Evolutionary conservation across 2,113 vertebrate species (phyloP), one percentile per base, ranked within the genome.

Genomic region (Oceanites oceanicus): DNA sequence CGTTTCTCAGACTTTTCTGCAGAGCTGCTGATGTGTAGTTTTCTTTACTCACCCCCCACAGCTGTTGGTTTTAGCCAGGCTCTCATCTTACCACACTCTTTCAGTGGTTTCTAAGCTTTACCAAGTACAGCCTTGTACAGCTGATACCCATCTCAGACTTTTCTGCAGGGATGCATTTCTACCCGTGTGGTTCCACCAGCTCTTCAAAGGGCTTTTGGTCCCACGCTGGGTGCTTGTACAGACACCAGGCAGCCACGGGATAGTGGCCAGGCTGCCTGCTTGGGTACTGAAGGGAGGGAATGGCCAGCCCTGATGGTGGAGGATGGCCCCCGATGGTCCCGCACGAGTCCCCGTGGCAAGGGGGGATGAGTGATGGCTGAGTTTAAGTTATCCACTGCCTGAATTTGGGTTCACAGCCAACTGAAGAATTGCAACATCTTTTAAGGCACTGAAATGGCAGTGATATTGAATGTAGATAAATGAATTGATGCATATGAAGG

Each of bases 261-360:
- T 15, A 10, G 44, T 2, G 34, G 61, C 20, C 52, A 66, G 45
- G n/a, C 15, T 70, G n/a, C 42, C 32, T 88, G 75, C n/a, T 19
- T 79, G 27, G 44, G 18, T 38, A 15, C n/a, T 0, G 6, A 7
- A 36, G 22, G 32, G 50, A 47, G 23, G 0, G 4, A 56, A 30
- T 45, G 44, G 25, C 76, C 32, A 52, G 56, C 61, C 52, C 19
- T n/a, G 32, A 20, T 2, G 6, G 53, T 27, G 30, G 34, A 72
- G 15, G 49, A 21, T 62, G 55, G 30, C 10, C 6, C 36, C 11
- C 0, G 5, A 2, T 3, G 13, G 25, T 77, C 14, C 49, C 15
- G 18, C 13, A 36, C 0, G 0, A 52, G 18, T 52, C 23, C 7
- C 42, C 0, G 0, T 49, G 23, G 55, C 87, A 70, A 56, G 55